Evolutionary conservation across 2,888 invertebrate species (phyloP).

Genomic region (Mesoligia furuncula): DNA sequence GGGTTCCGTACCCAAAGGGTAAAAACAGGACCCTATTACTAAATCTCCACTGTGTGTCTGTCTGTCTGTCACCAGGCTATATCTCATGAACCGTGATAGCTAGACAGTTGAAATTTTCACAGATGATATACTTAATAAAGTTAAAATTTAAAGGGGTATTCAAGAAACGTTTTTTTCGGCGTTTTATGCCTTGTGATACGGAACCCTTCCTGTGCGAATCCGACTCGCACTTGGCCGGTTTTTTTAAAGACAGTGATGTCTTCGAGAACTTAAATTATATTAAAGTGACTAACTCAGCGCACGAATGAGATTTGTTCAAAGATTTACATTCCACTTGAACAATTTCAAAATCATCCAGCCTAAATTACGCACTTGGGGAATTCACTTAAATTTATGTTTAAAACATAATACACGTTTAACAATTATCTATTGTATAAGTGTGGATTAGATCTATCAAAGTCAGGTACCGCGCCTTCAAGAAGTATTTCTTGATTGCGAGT

Average conservation of each 20-base stretch:
- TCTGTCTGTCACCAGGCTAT: no score
- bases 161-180: no score
- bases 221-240: no score
- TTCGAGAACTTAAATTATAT: constrained; percentile 17
- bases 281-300: constrained; percentile 39
- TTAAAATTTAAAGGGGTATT: no score
- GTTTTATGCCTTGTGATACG: no score
- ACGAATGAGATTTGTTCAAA: constrained; percentile 36
- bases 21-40: no score
- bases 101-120: no score
- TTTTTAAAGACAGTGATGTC: not conserved
- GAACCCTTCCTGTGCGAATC: no score
- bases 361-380: constrained; percentile 18
- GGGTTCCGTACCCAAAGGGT: no score
- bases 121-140: no score
- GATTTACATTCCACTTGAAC: constrained; percentile 45
- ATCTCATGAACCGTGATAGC: no score
- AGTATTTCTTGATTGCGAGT: not conserved
- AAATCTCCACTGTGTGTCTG: no score
- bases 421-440: not conserved
- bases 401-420: not conserved
- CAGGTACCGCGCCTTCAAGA: not conserved
- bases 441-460: not conserved
- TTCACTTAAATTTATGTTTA: constrained; percentile 15
- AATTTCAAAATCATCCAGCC: constrained; percentile 30